Percentiles rank a stretch among this genome's conserved stretches.
Conservation (phyloP, 2,797 vertebrate species). For the Lycodopsis pacificus region DNA sequence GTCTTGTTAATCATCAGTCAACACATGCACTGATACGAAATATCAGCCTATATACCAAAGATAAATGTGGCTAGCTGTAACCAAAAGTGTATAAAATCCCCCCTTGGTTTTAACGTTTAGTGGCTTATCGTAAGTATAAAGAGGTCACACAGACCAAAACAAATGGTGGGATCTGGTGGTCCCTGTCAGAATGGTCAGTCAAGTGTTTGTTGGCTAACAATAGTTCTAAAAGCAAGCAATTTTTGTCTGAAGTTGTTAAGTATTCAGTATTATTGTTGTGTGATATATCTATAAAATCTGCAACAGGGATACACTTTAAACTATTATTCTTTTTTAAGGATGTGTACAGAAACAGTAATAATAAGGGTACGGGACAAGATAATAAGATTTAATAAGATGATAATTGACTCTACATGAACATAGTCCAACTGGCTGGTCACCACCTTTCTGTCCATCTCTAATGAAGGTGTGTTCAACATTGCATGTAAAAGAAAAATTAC, state of each 20-base stretch:
- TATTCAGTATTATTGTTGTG: neutral
- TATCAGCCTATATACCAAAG: too few species aligned
- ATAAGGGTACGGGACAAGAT: neutral
- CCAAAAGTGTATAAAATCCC: neutral
- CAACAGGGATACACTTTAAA: neutral
- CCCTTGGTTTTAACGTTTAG: neutral
- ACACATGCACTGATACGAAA: neutral
- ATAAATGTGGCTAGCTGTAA: neutral
- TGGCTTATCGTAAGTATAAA: too few species aligned
- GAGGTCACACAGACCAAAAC: neutral
- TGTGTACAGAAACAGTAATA: neutral
- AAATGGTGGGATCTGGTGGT: neutral
- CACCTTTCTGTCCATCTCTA: neutral
- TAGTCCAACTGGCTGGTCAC: neutral
- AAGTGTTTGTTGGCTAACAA: neutral
- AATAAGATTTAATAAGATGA: neutral
- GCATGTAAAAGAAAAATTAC: slow-evolving; percentile 58
- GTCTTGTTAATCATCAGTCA: neutral
- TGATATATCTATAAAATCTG: neutral
- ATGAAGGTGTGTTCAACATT: slow-evolving; percentile 33
- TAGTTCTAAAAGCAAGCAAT: neutral
- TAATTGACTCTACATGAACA: neutral
- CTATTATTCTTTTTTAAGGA: neutral
- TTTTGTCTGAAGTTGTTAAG: neutral
- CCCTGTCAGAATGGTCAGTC: too few species aligned